Base-by-base conservation (phyloP, 2,888 invertebrate species). In the Pristionchus fissidentatus region DNA sequence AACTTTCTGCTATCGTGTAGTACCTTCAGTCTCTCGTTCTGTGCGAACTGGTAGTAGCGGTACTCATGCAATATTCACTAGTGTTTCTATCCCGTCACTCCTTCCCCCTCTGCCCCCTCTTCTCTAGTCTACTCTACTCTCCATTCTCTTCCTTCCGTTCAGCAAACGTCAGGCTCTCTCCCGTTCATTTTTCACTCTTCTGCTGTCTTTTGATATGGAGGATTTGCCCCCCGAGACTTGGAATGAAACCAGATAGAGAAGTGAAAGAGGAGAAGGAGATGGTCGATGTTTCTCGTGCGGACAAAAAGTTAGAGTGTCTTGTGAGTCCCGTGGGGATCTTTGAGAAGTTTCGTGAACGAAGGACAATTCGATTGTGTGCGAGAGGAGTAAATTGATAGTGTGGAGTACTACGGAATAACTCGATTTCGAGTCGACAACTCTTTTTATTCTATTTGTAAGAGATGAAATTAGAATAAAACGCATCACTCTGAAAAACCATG, bases 101-200 rank as follows among this genome's bases (percentile, higher is more conserved):
- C 32, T 62, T 62, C 13, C 3, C 32, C 26, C 35, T 35, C n/a
- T n/a, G n/a, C n/a, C n/a, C n/a, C n/a, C n/a, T n/a, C n/a, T n/a
- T n/a, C n/a, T n/a, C n/a, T n/a, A n/a, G n/a, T n/a, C n/a, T n/a
- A n/a, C n/a, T n/a, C n/a, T n/a, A n/a, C n/a, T n/a, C n/a, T n/a
- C n/a, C n/a, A n/a, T n/a, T n/a, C n/a, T n/a, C 62, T 7, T 62
- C 62, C 1, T 19, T n/a, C 35, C 62, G 35, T 32, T 62, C 15
- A 62, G 7, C n/a, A 62, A 7, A 62, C 62, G 62, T 62, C 62
- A 62, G 62, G 35, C 32, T 62, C 62, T n/a, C n/a, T n/a, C n/a
- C n/a, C 62, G 62, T 62, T 62, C 62, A 62, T 62, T 62, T 62
- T 62, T 62, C 62, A 62, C 62, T 62, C 62, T 62, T 35, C 19